Evolutionary conservation across 37 sponge, comb jelly and placozoan genomes (phyloP).

Genomic region (Halichondria panicea): DNA sequence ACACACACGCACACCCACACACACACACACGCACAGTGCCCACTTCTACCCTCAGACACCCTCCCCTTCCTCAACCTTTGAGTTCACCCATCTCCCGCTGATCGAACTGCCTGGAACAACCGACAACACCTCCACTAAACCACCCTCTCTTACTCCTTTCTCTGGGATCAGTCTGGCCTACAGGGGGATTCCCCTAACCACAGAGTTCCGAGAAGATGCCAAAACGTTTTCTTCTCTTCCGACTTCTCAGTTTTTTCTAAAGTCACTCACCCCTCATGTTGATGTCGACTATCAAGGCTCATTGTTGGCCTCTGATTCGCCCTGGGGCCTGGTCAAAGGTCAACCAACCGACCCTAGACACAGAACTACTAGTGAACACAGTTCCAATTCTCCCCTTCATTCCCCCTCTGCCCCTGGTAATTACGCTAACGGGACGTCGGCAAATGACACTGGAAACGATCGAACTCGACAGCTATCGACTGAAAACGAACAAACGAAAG

Average conservation of each 20-base stretch:
- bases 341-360: background rate
- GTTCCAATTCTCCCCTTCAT: background rate
- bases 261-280: conserved; percentile 20
- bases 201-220: conserved; percentile 21
- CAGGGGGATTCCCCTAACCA: background rate
- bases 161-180: no score
- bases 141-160: no score
- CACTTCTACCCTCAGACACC: conserved; percentile 22
- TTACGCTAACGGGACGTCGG: background rate
- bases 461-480: background rate
- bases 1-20: conserved; percentile 23
- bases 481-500: background rate
- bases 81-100: conserved; percentile 8
- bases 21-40: background rate
- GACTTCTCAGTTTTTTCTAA: conserved; percentile 62
- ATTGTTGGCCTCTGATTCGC: no score
- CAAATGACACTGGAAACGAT: background rate
- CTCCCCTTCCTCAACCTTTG: conserved; percentile 30
- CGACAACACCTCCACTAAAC: conserved; percentile 2
- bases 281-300: conserved; percentile 12
- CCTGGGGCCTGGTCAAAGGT: no score
- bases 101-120: background rate
- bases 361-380: background rate
- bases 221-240: conserved; percentile 56
- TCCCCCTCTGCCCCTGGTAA: conserved; percentile 17